A percentile compares a stretch with the other conserved stretches of the same genome.
phyloP scores from a whole-genome alignment of 37 sponge, comb jelly and placozoan species.

The Bolinopsis microptera region DNA sequence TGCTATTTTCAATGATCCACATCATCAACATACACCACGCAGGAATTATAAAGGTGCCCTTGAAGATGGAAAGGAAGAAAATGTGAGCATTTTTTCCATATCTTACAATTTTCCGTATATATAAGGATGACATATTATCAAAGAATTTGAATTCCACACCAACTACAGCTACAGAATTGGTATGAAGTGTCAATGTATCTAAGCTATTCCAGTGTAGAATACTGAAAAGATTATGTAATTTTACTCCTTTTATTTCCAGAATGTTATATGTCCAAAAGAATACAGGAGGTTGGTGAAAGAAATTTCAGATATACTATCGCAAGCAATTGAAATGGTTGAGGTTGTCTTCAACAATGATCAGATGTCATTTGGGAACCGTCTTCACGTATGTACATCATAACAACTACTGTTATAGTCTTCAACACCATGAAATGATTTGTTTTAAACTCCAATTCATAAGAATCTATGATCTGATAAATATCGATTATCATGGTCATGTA shows the following conservation, averaged over 20 bases:
- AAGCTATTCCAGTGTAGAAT: no score
- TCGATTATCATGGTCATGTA: not conserved
- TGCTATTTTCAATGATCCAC: not conserved
- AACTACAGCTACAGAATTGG: no score
- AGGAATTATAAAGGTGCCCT: not conserved
- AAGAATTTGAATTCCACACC: no score
- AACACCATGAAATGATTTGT: not conserved
- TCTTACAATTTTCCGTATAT: no score
- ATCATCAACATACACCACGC: not conserved
- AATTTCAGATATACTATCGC: not conserved
- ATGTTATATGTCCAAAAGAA: not conserved
- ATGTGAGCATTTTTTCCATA: not conserved
- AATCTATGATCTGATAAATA: not conserved
- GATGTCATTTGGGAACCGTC: not conserved
- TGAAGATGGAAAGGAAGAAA: conserved; percentile 48
- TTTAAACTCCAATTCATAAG: no score
- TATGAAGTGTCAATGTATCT: no score
- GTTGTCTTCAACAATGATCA: conserved; percentile 11
- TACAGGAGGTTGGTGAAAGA: not conserved
- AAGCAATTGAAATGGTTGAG: conserved; percentile 2
- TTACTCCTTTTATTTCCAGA: no score
- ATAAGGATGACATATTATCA: no score
- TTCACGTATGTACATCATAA: not conserved
- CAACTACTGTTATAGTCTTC: not conserved
- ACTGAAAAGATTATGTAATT: no score